These are phyloP conservation scores for Piezodorus guildinii DNA, from an alignment of 1,140 invertebrate species.

Conservation along the genomic window DNA sequence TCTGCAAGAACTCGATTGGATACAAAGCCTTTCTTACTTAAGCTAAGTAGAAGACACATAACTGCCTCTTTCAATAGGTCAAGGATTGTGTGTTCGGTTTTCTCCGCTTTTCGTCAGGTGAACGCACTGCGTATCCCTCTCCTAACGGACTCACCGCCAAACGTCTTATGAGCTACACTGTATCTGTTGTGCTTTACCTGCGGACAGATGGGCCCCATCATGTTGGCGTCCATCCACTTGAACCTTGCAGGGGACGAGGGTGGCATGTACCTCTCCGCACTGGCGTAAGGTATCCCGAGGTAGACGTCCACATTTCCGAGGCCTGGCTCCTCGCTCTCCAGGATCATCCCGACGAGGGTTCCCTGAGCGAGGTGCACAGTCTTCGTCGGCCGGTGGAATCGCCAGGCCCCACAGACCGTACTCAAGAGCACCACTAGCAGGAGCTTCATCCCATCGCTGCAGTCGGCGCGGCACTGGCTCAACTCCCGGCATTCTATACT, in stretches of 20 bases:
- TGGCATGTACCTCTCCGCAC: conserved; percentile 5
- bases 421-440: neutral
- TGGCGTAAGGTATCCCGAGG: neutral
- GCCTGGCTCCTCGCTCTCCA: neutral
- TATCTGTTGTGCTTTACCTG: neutral
- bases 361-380: neutral
- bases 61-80: no score
- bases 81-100: no score
- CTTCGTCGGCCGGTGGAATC: neutral
- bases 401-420: neutral
- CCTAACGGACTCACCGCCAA: no score
- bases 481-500: neutral
- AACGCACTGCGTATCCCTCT: no score
- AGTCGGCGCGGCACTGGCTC: neutral
- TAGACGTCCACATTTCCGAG: neutral
- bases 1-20: no score
- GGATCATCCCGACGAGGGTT: neutral
- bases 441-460: conserved; percentile 3
- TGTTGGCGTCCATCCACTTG: neutral
- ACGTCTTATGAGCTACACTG: neutral
- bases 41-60: no score
- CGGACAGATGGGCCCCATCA: neutral
- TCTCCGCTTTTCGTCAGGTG: no score
- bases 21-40: no score
- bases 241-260: neutral